Conservation (phyloP, 2,797 vertebrate species). For the Prionace glauca region DNA sequence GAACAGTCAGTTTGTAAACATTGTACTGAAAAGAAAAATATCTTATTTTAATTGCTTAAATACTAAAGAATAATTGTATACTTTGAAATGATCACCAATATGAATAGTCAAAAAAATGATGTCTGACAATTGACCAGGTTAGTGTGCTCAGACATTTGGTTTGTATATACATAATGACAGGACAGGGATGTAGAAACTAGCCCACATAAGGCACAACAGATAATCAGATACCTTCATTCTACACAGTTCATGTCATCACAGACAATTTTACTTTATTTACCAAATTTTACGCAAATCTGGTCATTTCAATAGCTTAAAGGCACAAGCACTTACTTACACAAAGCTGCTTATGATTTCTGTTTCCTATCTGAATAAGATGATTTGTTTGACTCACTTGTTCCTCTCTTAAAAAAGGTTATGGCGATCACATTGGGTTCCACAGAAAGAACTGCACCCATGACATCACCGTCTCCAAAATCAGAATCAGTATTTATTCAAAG, state of each 20-base stretch:
- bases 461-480: not conserved
- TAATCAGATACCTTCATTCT: not conserved
- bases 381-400: not conserved
- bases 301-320: not conserved
- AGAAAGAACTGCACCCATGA: not conserved
- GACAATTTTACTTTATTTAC: not conserved
- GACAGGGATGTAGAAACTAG: not conserved
- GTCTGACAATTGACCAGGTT: not conserved
- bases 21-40: not conserved
- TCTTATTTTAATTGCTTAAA: not conserved
- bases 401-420: not conserved
- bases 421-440: not conserved
- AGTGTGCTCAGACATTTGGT: not conserved
- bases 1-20: slow-evolving; percentile 27
- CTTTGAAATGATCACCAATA: not conserved
- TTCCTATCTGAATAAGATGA: not conserved
- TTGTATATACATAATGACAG: not conserved
- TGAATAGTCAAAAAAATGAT: not conserved
- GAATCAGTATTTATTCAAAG: not conserved
- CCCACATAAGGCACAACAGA: not conserved
- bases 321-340: slow-evolving; percentile 12
- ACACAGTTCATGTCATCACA: not conserved
- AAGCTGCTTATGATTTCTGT: not conserved
- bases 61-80: not conserved
- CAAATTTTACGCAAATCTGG: not conserved